Evolutionary conservation across 2,888 invertebrate species (phyloP), one percentile per base, ranked within the genome.

Genomic region (Allophyes oxyacanthae): DNA sequence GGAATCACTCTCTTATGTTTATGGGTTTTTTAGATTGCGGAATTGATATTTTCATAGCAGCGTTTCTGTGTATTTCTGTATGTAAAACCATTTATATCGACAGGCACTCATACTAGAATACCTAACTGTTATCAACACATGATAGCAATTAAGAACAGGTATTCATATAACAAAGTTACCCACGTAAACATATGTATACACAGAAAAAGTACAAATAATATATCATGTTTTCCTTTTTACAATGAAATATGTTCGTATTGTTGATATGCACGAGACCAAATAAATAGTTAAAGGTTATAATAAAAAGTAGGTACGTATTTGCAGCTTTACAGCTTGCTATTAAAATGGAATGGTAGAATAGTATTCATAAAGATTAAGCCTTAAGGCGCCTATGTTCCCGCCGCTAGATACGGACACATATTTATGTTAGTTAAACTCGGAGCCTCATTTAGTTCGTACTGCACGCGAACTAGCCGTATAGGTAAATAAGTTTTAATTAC

Each of bases 401-500:
- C 50, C 49, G 64, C 68, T 71, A 75, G 78, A 76, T 75, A 79
- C 70, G 72, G 73, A 72, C 69, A 72, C 72, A 77, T 82, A 82
- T 84, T 83, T 84, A 83, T 84, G 83, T 81, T 77, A 67, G 78
- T 58, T 74, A 80, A 80, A 77, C 75, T 75, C 65, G 75, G 70
- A 75, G 82, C 80, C 81, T 78, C 83, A 81, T 83, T 84, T 79
- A 81, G 78, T 77, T 77, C 73, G 81, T 78, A 77, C 76, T 72
- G 81, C 87, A 87, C 86, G 86, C 86, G 82, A 87, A 81, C 84
- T 58, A 68, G 76, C 79, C 80, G 83, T 86, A 79, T 83, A 77
- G 76, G 83, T 80, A 83, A 84, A 85, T 86, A 86, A 86, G 83
- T 86, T 87, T 87, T 86, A 86, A 86, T 86, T 85, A 84, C 84